Conservation (phyloP, 2,888 invertebrate species). For the Gryllus longicercus region DNA sequence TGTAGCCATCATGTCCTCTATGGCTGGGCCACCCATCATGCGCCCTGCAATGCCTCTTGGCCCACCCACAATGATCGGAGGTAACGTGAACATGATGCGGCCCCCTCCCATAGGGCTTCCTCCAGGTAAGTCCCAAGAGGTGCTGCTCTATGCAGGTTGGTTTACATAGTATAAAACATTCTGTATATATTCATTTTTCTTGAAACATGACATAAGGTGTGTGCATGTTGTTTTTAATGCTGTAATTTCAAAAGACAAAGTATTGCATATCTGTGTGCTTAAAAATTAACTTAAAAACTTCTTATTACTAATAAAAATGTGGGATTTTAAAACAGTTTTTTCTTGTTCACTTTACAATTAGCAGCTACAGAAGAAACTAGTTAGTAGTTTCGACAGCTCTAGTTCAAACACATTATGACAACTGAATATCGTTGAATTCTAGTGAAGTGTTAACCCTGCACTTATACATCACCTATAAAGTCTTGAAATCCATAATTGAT, state of each 20-base stretch:
- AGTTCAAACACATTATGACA: too few species aligned
- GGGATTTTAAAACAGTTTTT: too few species aligned
- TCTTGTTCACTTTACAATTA: too few species aligned
- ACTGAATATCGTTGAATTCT: too few species aligned
- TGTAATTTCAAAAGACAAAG: background rate
- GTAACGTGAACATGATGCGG: constrained; percentile 58
- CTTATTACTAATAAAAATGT: too few species aligned
- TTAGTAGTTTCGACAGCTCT: too few species aligned
- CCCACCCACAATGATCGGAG: constrained; percentile 55
- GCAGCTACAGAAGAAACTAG: too few species aligned
- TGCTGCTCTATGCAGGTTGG: constrained; percentile 24
- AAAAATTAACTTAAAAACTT: too few species aligned
- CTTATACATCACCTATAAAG: too few species aligned
- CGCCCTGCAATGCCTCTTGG: constrained; percentile 53
- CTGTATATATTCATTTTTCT: too few species aligned
- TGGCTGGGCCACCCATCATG: constrained; percentile 49
- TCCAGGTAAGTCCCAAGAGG: constrained; percentile 56
- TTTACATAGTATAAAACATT: background rate
- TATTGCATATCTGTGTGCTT: background rate
- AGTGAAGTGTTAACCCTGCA: too few species aligned
- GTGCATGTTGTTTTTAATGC: constrained; percentile 22
- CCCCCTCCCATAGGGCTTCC: constrained; percentile 62
- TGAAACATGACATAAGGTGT: constrained; percentile 23
- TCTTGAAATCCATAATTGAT: background rate
- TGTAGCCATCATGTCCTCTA: constrained; percentile 37